Conservation (phyloP, 1,140 invertebrate species). For the Phthorimaea operculella region DNA sequence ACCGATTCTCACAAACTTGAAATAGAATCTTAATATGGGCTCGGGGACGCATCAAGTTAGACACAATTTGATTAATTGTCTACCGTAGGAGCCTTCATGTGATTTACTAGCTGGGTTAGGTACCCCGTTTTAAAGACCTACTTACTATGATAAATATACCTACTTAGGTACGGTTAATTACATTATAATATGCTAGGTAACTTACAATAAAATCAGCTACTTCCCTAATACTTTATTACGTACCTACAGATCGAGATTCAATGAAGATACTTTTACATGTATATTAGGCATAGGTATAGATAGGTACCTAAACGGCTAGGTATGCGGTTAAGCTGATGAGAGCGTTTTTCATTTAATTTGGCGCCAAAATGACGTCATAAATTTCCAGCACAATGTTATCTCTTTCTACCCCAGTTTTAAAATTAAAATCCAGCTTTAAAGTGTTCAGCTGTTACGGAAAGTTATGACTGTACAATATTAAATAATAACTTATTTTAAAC, state of each 20-base stretch:
- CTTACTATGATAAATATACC: no score
- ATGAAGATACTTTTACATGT: no score
- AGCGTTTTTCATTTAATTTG: constrained; percentile 33
- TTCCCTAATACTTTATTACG: no score
- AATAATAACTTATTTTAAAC: no score
- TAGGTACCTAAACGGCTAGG: no score
- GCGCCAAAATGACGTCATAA: constrained; percentile 37
- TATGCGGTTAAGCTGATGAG: no score
- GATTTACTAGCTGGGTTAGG: background rate
- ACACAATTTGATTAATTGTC: background rate
- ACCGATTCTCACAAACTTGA: background rate
- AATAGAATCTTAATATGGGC: background rate
- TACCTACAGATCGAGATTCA: no score
- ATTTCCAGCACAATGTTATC: constrained; percentile 27
- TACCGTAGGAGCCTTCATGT: background rate
- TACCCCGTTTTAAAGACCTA: no score
- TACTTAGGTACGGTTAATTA: no score
- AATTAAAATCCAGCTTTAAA: constrained; percentile 24
- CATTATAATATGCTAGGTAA: no score
- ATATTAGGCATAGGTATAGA: no score
- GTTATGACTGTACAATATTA: background rate
- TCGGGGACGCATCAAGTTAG: background rate
- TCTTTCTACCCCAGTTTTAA: constrained; percentile 22
- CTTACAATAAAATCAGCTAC: no score
- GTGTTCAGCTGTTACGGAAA: constrained; percentile 8